Conservation (phyloP, 1,140 invertebrate genomes). For the Brachionus rubens region DNA sequence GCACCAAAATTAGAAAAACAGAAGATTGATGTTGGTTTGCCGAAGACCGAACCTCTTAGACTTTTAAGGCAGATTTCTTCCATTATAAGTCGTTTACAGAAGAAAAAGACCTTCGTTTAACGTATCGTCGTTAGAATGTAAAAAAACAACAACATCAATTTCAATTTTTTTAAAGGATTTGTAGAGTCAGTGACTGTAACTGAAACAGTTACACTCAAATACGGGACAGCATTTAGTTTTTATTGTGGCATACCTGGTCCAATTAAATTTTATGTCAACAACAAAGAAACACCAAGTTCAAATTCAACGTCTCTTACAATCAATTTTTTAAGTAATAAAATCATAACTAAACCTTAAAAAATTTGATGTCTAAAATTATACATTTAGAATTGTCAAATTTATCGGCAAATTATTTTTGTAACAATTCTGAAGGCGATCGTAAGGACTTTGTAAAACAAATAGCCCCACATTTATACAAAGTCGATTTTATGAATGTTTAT, state of each 20-base stretch:
- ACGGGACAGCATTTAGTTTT: background rate
- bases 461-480: constrained; percentile 1
- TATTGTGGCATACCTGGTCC: background rate
- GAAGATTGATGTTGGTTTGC: too few species aligned
- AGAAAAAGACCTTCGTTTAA: too few species aligned
- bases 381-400: background rate
- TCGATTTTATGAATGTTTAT: background rate
- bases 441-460: background rate
- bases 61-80: too few species aligned
- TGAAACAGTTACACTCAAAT: background rate
- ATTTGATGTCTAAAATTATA: background rate
- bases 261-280: constrained; percentile 5
- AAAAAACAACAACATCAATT: too few species aligned
- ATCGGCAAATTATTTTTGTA: background rate
- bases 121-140: too few species aligned
- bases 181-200: background rate
- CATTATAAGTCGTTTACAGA: too few species aligned
- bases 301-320: background rate
- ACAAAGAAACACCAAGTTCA: background rate
- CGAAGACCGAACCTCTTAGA: too few species aligned
- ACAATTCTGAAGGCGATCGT: background rate
- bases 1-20: too few species aligned
- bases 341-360: background rate
- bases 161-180: too few species aligned
- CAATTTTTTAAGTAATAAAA: background rate